Evolutionary conservation across 2,113 vertebrate species (phyloP), one percentile per base, ranked within the genome.

Genomic region (Castor canadensis): DNA sequence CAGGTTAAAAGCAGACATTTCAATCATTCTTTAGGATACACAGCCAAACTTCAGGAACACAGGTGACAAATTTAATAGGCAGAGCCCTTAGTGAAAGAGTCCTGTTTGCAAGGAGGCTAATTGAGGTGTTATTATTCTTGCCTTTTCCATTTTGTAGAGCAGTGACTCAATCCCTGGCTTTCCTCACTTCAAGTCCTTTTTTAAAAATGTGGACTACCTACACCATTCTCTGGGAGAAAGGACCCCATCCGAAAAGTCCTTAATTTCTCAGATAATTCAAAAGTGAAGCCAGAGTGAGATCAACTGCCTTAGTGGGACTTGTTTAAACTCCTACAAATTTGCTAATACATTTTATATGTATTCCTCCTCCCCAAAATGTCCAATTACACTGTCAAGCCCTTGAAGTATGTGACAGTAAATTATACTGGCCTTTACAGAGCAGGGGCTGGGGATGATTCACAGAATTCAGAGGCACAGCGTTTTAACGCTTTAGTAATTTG

Each of bases 401-500:
- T 88, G n/a, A 96, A 94, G 77, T 90, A 62, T 77, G 82, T 75
- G 28, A 80, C 35, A 90, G 79, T 92, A 97, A 95, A 91, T 94
- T 91, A 87, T 43, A 7, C 35, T 93, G 69, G 15, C 56, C 43
- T 95, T 96, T 83, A 81, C 30, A 54, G 40, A 69, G 79, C 94
- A 60, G 3, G 9, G 64, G 38, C 13, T 83, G 17, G 13, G 47
- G 17, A 76, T 87, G 64, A 86, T 47, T 93, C 85, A 93, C 58
- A 91, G 47, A 95, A 96, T 85, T 73, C 71, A 94, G 71, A 95
- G 71, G 20, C 75, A 79, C 6, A 73, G 49, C 40, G 35, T 84
- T 91, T 87, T 82, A 94, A 95, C 32, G 80, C 43, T 58, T 89
- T 67, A 89, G 75, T 93, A 96, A 97, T 89, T 94, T 75, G 91